Evolutionary conservation across 2,888 invertebrate species (phyloP).

Genomic region (Agrotis clavis): DNA sequence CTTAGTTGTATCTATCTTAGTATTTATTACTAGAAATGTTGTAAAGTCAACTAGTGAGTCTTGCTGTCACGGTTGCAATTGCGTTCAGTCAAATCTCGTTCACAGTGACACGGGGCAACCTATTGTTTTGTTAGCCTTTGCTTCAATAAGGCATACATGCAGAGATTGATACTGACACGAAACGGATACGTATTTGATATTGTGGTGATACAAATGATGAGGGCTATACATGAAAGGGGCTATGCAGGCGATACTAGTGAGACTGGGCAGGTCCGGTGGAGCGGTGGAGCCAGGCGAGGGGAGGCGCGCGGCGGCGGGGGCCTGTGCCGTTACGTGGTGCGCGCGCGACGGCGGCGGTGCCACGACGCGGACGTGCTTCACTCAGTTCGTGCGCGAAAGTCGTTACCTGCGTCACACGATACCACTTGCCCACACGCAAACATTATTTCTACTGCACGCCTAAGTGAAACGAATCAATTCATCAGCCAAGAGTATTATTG

Average conservation of each 20-base stretch:
- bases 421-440: constrained; percentile 86
- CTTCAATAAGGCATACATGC: neutral
- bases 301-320: constrained; percentile 71
- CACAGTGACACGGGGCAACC: neutral
- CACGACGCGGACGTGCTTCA: constrained; percentile 91
- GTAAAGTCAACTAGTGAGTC: too few species aligned
- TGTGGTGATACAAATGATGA: constrained; percentile 14
- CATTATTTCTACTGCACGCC: constrained; percentile 74
- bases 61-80: too few species aligned
- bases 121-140: neutral
- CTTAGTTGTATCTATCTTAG: neutral
- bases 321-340: constrained; percentile 86
- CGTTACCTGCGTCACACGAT: constrained; percentile 88
- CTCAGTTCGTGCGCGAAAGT: constrained; percentile 91
- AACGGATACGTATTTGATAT: constrained; percentile 12
- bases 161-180: neutral
- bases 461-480: constrained; percentile 79
- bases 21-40: too few species aligned
- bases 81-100: neutral
- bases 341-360: constrained; percentile 80
- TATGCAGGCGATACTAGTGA: constrained; percentile 62
- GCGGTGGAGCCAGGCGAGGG: constrained; percentile 66
- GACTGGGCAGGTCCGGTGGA: constrained; percentile 73
- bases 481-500: constrained; percentile 70
- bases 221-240: constrained; percentile 30